phyloP scores from a whole-genome alignment of 64 coral and sea anemone genomes.

The Exaiptasia diaphana region DNA sequence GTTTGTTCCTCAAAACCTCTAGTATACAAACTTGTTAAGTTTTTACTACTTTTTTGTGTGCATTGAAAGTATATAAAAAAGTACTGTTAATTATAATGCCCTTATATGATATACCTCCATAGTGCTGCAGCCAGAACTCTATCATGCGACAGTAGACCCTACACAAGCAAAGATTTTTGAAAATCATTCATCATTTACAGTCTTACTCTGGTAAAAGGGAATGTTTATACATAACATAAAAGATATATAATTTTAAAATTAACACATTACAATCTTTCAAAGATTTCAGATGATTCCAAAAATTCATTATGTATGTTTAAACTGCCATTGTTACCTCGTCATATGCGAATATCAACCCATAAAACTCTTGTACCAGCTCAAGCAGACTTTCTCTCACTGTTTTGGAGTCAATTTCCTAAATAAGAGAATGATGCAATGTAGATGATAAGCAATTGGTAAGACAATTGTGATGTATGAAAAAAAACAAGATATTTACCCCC shows the following conservation, averaged over 20 bases:
- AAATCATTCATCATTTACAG: no score
- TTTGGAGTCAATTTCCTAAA: conserved; percentile 70
- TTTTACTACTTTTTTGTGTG: no score
- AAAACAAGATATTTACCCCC: conserved; percentile 52
- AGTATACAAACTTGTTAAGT: no score
- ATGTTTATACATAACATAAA: no score
- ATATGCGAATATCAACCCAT: conserved; percentile 91
- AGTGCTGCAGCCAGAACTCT: conserved; percentile 83
- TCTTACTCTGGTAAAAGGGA: no score
- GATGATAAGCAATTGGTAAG: no score
- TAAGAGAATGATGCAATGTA: not conserved
- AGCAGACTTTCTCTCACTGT: conserved; percentile 58
- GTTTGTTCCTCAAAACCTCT: no score
- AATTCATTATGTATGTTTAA: not conserved
- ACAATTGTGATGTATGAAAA: not conserved
- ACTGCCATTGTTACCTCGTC: conserved; percentile 79
- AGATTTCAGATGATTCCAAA: no score
- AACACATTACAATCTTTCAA: no score
- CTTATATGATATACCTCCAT: conserved; percentile 76
- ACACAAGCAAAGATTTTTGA: not conserved
- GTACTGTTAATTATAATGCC: no score
- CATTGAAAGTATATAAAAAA: no score
- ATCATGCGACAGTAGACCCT: conserved; percentile 92
- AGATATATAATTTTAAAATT: no score
- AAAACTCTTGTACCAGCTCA: conserved; percentile 77